Base-by-base conservation (phyloP, 2,113 vertebrate genomes). In the Gasterosteus aculeatus region DNA sequence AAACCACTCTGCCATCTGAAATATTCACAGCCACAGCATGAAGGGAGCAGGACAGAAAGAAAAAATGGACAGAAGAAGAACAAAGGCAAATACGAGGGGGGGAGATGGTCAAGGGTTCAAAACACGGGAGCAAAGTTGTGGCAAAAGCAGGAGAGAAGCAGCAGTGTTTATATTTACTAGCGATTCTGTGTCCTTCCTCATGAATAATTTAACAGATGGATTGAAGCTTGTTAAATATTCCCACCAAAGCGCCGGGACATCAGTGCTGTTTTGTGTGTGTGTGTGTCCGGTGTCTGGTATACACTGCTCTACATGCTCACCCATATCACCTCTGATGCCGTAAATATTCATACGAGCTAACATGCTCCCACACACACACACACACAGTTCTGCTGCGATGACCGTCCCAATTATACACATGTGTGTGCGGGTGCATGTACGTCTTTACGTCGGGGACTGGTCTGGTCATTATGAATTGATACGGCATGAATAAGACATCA, bases 381-480 rank as follows among this genome's bases (percentile, higher is more conserved):
- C 33, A 33, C 33, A 33, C 33, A 39, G 10, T 66, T 77, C 63
- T 59, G 47, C 70, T 66, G 54, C 35, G 22, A 74, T 89, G 85
- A 87, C 88, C 76, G 51, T 63, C 77, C 75, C 76, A 76, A 19
- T 80, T 71, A 75, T 60, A 39, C 39, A 47, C 62, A 44, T 42
- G 35, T 71, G 67, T 74, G 60, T 57, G 41, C 35, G 69, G 74
- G 54, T 67, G 57, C 18, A 3, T 42, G 71, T 66, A 47, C 58
- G 12, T 81, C 69, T 58, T 68, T 65, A 68, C 87, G 67, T 60
- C 47, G 66, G 87, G 86, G 88, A 88, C 87, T 80, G 73, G 70
- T 67, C 77, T 82, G 78, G 86, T 92, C 85, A 92, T 93, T 93
- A 92, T 93, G 91, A 94, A 93, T 94, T 92, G 91, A 92, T 93